phyloP scores from a whole-genome alignment of 2,888 invertebrate genomes.

The Hypsopygia costalis region DNA sequence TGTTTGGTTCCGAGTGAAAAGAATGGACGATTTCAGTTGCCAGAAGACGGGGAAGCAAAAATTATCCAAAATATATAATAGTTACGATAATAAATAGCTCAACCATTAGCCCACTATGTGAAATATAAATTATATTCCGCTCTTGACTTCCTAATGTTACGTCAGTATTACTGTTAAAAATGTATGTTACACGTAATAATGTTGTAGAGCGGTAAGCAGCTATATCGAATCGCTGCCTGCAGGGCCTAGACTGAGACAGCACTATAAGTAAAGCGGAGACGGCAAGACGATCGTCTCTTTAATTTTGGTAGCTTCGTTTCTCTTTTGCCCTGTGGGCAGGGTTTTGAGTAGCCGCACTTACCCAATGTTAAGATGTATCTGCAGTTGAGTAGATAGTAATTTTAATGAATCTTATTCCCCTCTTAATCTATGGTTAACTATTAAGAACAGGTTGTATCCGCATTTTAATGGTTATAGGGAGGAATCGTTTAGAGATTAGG shows the following conservation, averaged over 20 bases:
- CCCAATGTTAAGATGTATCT: constrained; percentile 35
- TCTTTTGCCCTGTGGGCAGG: too few species aligned
- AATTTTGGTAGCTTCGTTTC: too few species aligned
- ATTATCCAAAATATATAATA: constrained; percentile 32
- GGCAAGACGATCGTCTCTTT: too few species aligned
- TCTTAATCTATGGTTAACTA: constrained; percentile 55
- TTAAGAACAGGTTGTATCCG: constrained; percentile 39
- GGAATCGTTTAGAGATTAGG: neutral
- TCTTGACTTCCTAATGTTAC: constrained; percentile 29
- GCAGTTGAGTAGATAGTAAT: constrained; percentile 49
- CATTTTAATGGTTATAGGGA: constrained; percentile 26
- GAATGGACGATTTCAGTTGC: constrained; percentile 69
- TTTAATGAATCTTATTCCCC: constrained; percentile 46
- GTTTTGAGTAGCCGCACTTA: too few species aligned
- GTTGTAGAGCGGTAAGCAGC: constrained; percentile 42
- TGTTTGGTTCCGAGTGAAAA: constrained; percentile 63
- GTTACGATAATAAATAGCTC: constrained; percentile 35
- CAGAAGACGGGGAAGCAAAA: constrained; percentile 73
- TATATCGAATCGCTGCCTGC: too few species aligned
- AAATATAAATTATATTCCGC: constrained; percentile 51
- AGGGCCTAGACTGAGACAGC: too few species aligned
- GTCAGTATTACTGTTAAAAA: constrained; percentile 43
- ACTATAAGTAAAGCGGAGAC: too few species aligned
- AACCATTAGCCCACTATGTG: constrained; percentile 39
- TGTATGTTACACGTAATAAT: constrained; percentile 41